These are phyloP conservation scores for Drosophila aldrichi DNA, from an alignment of 2,888 invertebrate genomes.

Conservation along the genomic window DNA sequence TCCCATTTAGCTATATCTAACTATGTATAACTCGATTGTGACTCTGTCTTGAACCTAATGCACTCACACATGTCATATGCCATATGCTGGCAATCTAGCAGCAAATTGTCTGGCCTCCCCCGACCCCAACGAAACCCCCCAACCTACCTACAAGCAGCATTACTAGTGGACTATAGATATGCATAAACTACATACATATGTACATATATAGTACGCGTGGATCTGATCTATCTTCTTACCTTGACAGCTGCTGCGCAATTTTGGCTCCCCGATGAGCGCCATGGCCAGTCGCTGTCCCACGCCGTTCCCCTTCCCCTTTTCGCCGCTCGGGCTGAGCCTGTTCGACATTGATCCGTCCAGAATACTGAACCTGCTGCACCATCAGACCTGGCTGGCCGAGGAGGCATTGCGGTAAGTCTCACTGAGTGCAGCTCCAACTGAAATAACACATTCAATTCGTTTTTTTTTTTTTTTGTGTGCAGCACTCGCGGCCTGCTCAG, in stretches of 20 bases:
- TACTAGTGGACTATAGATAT: background rate
- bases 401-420: constrained; percentile 84
- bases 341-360: constrained; percentile 86
- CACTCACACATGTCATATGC: background rate
- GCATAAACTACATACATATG: background rate
- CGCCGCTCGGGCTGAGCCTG: constrained; percentile 85
- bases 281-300: constrained; percentile 85
- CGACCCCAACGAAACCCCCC: background rate
- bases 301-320: constrained; percentile 87
- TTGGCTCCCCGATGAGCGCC: constrained; percentile 69
- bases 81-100: background rate
- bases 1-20: background rate
- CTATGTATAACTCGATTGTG: background rate
- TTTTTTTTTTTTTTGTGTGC: background rate
- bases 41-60: constrained; percentile 6
- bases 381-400: constrained; percentile 85
- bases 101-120: constrained; percentile 15
- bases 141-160: background rate
- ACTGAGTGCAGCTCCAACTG: background rate
- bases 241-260: constrained; percentile 76
- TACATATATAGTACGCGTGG: background rate
- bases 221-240: background rate
- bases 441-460: background rate
- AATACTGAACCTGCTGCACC: constrained; percentile 87
- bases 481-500: constrained; percentile 84